phyloP scores from a whole-genome alignment of 2,888 invertebrate genomes.

The Mythimna vitellina region DNA sequence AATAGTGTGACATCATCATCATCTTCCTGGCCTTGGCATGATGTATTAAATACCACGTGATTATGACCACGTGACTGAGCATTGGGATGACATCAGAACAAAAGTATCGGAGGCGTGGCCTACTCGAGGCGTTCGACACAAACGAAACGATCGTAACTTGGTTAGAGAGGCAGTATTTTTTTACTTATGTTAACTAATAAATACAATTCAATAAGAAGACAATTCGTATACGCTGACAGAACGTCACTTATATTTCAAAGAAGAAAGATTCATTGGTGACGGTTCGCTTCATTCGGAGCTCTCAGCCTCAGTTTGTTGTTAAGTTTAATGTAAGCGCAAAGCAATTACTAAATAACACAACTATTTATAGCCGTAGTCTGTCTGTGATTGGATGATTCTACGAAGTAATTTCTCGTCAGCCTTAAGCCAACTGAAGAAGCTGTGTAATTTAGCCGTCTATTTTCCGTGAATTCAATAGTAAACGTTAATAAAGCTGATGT shows the following conservation, averaged over 20 bases:
- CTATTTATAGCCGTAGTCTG: slow-evolving; percentile 1
- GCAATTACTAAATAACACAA: background rate
- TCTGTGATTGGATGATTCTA: slow-evolving; percentile 4
- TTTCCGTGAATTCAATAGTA: slow-evolving; percentile 2
- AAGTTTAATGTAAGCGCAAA: background rate
- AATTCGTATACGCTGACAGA: too few relatives aligned
- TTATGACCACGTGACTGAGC: too few relatives aligned
- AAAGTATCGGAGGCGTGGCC: too few relatives aligned
- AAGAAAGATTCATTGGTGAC: background rate
- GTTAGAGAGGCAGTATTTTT: too few relatives aligned
- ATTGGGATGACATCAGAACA: too few relatives aligned
- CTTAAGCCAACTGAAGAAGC: background rate
- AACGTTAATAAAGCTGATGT: background rate
- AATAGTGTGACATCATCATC: too few relatives aligned
- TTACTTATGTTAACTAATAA: too few relatives aligned
- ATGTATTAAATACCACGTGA: too few relatives aligned
- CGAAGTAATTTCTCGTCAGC: background rate
- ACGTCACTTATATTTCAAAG: background rate
- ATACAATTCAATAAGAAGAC: too few relatives aligned
- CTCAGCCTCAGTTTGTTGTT: background rate
- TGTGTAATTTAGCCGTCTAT: background rate
- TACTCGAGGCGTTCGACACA: too few relatives aligned
- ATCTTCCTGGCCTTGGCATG: too few relatives aligned
- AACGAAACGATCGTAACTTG: too few relatives aligned
- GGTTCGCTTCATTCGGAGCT: background rate